phyloP scores from a whole-genome alignment of 2,113 vertebrate species.

The Petrocephalus zakoni region DNA sequence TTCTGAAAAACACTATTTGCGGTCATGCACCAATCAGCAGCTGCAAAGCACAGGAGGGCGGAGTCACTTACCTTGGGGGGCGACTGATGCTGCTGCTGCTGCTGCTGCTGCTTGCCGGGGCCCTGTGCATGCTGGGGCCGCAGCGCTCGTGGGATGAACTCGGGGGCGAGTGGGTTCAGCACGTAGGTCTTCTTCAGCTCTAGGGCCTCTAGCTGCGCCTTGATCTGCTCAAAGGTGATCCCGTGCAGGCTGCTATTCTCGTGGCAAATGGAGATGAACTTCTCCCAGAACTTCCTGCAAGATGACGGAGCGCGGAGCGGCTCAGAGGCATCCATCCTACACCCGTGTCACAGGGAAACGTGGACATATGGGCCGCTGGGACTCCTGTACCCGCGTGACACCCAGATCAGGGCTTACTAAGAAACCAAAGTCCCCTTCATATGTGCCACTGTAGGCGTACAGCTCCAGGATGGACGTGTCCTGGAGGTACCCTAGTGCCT shows the following conservation, averaged over 20 bases:
- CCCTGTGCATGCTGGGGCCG: conserved; percentile 70
- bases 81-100: conserved; percentile 70
- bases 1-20: not conserved
- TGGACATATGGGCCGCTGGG: not conserved
- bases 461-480: not conserved
- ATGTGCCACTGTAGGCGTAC: not conserved
- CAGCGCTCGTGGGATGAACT: conserved; percentile 93
- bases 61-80: conserved; percentile 80
- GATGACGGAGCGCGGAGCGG: not conserved
- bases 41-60: too few relatives aligned
- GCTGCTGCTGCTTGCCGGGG: conserved; percentile 74
- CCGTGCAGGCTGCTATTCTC: conserved; percentile 92
- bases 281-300: conserved; percentile 97
- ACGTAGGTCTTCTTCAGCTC: conserved; percentile 99
- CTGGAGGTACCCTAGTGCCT: not conserved
- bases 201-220: conserved; percentile 91
- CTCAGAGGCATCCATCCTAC: not conserved
- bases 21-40: not conserved
- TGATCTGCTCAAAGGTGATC: conserved; percentile 97
- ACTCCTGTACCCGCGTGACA: not conserved
- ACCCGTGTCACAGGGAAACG: not conserved
- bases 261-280: conserved; percentile 93
- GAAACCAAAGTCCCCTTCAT: not conserved
- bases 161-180: conserved; percentile 91
- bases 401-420: not conserved